A percentile compares a stretch with the other conserved stretches of the same genome.
phyloP scores from a whole-genome alignment of 2,888 invertebrate species.

The Keiferia lycopersicella region DNA sequence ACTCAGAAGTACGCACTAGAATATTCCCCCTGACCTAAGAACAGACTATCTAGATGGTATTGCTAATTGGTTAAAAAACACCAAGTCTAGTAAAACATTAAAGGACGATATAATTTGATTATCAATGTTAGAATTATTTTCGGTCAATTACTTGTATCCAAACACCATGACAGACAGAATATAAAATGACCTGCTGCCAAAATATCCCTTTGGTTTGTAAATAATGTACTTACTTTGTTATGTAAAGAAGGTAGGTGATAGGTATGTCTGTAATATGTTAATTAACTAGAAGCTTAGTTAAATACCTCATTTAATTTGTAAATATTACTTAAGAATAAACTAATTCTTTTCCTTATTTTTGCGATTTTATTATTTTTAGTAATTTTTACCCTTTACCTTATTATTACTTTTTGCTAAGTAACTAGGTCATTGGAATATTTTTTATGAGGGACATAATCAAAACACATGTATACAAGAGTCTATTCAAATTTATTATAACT shows the following conservation, averaged over 20 bases:
- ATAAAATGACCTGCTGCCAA: no score
- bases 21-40: no score
- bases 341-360: constrained; percentile 30
- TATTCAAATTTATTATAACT: constrained; percentile 78
- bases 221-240: background rate
- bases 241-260: background rate
- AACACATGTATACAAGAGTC: constrained; percentile 57
- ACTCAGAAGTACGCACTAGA: no score
- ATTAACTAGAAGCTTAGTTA: background rate
- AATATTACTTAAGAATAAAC: constrained; percentile 65
- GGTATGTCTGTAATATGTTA: background rate
- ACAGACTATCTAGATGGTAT: no score
- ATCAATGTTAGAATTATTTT: no score
- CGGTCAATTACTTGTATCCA: no score
- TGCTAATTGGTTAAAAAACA: no score
- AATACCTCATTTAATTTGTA: constrained; percentile 39
- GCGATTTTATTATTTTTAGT: constrained; percentile 24
- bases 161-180: no score
- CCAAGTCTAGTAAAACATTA: no score
- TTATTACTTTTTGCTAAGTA: background rate
- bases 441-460: background rate
- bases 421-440: background rate
- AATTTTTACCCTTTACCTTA: constrained; percentile 4
- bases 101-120: no score
- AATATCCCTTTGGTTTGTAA: background rate